Percentiles rank a stretch among this genome's conserved stretches.
These are phyloP conservation scores for Mesaphorura yosii DNA, from an alignment of 1,140 invertebrate species.

Conservation along the genomic window DNA sequence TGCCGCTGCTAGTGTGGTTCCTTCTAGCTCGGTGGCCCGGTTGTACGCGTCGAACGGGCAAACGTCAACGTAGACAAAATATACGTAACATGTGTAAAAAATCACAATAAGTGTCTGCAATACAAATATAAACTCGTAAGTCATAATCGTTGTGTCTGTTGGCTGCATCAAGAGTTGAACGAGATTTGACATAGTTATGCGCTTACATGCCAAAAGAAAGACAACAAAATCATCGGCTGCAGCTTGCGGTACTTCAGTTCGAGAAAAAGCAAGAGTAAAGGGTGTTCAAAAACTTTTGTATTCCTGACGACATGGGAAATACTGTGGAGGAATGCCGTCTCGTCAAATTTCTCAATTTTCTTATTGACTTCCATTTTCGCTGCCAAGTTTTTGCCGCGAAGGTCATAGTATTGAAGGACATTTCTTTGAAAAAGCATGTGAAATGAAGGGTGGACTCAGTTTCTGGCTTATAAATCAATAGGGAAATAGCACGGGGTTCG, in stretches of 20 bases:
- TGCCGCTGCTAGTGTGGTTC: not conserved
- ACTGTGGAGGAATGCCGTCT: not conserved
- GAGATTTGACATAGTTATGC: too few relatives aligned
- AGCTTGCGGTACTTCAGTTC: not conserved
- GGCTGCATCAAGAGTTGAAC: not conserved
- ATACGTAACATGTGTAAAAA: not conserved
- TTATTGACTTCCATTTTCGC: too few relatives aligned
- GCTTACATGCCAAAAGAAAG: not conserved
- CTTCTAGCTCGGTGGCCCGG: not conserved
- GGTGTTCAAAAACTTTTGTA: not conserved
- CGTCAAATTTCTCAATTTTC: not conserved
- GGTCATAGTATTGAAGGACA: not conserved
- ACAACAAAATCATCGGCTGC: not conserved
- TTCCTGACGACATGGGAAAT: too few relatives aligned
- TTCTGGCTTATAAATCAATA: not conserved
- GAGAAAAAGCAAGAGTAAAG: not conserved
- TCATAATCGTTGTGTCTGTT: too few relatives aligned
- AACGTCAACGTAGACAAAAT: not conserved
- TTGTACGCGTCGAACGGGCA: not conserved
- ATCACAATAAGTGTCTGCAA: not conserved
- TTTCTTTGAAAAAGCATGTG: not conserved
- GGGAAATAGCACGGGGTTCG: not conserved
- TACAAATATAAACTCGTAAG: not conserved
- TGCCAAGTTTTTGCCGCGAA: too few relatives aligned
- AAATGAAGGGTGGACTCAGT: not conserved